Percentiles rank a stretch among this genome's conserved stretches.
Evolutionary conservation across 2,797 vertebrate species (phyloP).

Genomic region (Sebastes elongatus): DNA sequence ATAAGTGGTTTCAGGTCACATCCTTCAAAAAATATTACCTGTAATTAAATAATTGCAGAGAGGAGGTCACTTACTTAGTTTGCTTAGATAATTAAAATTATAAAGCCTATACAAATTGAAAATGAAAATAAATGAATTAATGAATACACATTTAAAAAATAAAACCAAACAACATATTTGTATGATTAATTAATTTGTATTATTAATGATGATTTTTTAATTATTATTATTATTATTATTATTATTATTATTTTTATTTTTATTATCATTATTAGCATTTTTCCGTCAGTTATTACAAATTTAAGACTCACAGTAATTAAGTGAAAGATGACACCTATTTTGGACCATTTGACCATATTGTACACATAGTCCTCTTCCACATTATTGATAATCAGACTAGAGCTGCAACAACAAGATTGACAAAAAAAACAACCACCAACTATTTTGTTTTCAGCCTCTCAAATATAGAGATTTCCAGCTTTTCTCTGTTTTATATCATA

Average conservation of each 20-base stretch:
- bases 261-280: no score
- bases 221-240: no score
- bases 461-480: no score
- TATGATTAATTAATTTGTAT: no score
- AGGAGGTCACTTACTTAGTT: not conserved
- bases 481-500: no score
- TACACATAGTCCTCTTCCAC: not conserved
- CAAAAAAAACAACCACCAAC: no score
- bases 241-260: rapidly evolving
- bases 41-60: not conserved
- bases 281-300: not conserved
- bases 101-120: not conserved
- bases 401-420: no score
- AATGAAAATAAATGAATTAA: not conserved
- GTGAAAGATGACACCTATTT: not conserved
- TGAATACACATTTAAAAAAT: not conserved
- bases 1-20: not conserved
- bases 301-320: not conserved
- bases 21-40: not conserved
- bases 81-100: not conserved
- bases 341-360: not conserved
- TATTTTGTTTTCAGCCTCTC: no score
- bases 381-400: not conserved
- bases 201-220: no score
- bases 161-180: not conserved